These are phyloP conservation scores for Brienomyrus brachyistius DNA, from an alignment of 2,113 vertebrate species.

Conservation along the genomic window DNA sequence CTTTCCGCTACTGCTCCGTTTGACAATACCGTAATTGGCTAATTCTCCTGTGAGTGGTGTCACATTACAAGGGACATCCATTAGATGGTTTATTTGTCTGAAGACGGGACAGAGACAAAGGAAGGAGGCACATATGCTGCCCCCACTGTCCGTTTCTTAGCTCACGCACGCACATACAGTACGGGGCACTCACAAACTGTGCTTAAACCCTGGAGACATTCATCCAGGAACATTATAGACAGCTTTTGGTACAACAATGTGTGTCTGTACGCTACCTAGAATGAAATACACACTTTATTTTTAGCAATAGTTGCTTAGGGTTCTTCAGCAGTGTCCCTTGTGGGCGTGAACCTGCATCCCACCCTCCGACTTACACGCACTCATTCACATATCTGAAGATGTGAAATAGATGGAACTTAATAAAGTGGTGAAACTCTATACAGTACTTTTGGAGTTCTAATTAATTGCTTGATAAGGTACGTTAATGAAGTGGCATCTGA, in stretches of 20 bases:
- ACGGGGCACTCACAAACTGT: neutral
- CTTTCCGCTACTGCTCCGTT: neutral
- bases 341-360: neutral
- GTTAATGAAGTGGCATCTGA: neutral
- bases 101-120: conserved; percentile 26
- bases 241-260: neutral
- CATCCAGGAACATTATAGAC: neutral
- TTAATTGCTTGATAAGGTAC: neutral
- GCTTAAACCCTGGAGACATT: neutral
- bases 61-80: conserved; percentile 27
- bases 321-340: neutral
- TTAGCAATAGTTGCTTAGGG: neutral
- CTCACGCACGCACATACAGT: neutral
- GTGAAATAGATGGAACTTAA: neutral
- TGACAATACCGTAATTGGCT: conserved; percentile 20
- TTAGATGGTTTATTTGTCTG: conserved; percentile 40
- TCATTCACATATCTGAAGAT: neutral
- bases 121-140: neutral
- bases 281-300: neutral
- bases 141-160: neutral
- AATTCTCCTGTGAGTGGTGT: conserved; percentile 31
- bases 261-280: neutral
- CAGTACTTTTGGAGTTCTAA: neutral
- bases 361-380: neutral
- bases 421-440: neutral